These are phyloP conservation scores for Ginglymostoma cirratum DNA, from an alignment of 2,113 vertebrate genomes.

Conservation along the genomic window DNA sequence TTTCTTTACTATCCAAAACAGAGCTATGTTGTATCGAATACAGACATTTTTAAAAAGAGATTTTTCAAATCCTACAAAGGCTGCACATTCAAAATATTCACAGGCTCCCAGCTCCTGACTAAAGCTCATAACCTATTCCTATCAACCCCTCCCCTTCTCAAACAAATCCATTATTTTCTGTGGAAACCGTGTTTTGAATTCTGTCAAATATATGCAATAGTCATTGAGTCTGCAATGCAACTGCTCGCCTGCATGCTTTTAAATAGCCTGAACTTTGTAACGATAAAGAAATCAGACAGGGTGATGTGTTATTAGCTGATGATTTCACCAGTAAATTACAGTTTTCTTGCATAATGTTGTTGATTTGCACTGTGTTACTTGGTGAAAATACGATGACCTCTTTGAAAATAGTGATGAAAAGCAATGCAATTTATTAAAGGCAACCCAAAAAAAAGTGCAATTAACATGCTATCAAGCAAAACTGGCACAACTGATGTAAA, in stretches of 20 bases:
- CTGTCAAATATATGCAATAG: not conserved
- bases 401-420: not conserved
- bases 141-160: not conserved
- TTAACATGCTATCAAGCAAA: not conserved
- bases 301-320: slow-evolving; percentile 18
- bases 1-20: not conserved
- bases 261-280: slow-evolving; percentile 15
- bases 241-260: not conserved
- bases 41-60: not conserved
- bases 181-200: not conserved
- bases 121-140: not conserved
- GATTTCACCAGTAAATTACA: not conserved
- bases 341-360: not conserved
- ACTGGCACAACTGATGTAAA: not conserved
- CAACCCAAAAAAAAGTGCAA: not conserved
- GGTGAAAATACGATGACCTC: not conserved
- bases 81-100: not conserved
- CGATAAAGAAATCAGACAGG: not conserved
- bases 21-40: not conserved
- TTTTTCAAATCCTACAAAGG: not conserved
- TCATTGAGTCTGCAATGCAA: not conserved
- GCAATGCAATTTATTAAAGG: not conserved
- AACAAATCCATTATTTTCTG: not conserved
- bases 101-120: not conserved
- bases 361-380: not conserved